Conservation (phyloP, 2,113 vertebrate genomes). For the Cranoglanis bouderius region DNA sequence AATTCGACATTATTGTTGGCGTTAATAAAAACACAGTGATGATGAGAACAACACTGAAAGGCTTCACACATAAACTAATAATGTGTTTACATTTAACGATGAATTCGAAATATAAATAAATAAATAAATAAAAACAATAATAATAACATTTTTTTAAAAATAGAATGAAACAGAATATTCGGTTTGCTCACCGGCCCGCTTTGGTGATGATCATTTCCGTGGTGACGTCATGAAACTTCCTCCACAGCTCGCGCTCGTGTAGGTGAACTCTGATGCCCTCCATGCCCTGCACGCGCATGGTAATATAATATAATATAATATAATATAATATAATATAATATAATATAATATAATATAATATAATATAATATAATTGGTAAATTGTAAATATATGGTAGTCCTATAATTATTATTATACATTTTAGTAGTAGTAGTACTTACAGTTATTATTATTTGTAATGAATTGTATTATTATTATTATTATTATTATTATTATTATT, state of each 20-base stretch:
- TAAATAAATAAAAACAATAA: not conserved
- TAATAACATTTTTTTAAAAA: too few relatives aligned
- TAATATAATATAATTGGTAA: not conserved
- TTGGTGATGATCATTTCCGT: constrained; percentile 98
- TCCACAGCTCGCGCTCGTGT: constrained; percentile 93
- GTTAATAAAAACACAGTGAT: not conserved
- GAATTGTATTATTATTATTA: not conserved
- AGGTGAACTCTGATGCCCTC: constrained; percentile 94
- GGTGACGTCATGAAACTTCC: constrained; percentile 93
- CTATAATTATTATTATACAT: too few relatives aligned
- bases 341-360: not conserved
- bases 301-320: not conserved
- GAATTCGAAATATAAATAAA: not conserved
- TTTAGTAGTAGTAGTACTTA: too few relatives aligned
- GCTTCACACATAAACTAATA: not conserved
- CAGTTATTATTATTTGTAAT: not conserved
- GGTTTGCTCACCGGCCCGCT: constrained; percentile 83
- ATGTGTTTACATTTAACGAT: not conserved
- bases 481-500: too few relatives aligned
- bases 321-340: not conserved
- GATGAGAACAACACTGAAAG: not conserved
- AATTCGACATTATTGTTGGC: not conserved
- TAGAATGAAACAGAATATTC: not conserved
- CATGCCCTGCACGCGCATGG: constrained; percentile 79
- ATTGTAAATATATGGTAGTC: too few relatives aligned